Conservation (phyloP, 2,888 invertebrate species). For the Drosophila suboccidentalis region DNA sequence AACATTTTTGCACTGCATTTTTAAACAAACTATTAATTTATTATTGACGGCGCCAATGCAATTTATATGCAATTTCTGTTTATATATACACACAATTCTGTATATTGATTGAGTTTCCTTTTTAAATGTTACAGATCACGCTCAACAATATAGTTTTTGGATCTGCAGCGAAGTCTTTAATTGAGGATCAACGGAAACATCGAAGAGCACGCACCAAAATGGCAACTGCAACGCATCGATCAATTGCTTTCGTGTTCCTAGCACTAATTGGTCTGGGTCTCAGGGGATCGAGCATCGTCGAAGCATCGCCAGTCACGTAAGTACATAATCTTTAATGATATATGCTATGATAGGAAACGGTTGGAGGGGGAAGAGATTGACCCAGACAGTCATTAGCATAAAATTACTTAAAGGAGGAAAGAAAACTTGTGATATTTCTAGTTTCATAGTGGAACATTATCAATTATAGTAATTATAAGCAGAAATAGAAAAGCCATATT, state of each 20-base stretch:
- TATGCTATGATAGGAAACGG: too few relatives aligned
- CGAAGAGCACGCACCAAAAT: constrained; percentile 36
- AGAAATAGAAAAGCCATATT: too few relatives aligned
- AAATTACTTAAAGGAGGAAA: background rate
- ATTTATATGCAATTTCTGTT: constrained; percentile 19
- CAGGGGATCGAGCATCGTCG: constrained; percentile 58
- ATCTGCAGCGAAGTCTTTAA: constrained; percentile 43
- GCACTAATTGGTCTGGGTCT: constrained; percentile 78
- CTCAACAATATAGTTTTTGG: constrained; percentile 28
- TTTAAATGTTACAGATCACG: constrained; percentile 44
- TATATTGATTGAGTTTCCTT: constrained; percentile 35
- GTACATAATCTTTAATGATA: constrained; percentile 17
- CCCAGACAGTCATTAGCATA: background rate
- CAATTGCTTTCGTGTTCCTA: constrained; percentile 77
- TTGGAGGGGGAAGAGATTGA: background rate
- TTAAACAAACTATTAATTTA: constrained; percentile 12
- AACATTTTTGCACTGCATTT: constrained; percentile 32
- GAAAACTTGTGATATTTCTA: too few relatives aligned
- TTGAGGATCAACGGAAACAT: constrained; percentile 48
- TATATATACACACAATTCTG: background rate
- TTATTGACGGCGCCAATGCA: constrained; percentile 31
- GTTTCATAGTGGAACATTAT: too few relatives aligned
- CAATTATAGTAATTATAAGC: too few relatives aligned
- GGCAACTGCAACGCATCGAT: constrained; percentile 45
- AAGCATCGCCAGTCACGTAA: constrained; percentile 78